Conservation (phyloP, 2,888 invertebrate species). For the Parelbella ahira region DNA sequence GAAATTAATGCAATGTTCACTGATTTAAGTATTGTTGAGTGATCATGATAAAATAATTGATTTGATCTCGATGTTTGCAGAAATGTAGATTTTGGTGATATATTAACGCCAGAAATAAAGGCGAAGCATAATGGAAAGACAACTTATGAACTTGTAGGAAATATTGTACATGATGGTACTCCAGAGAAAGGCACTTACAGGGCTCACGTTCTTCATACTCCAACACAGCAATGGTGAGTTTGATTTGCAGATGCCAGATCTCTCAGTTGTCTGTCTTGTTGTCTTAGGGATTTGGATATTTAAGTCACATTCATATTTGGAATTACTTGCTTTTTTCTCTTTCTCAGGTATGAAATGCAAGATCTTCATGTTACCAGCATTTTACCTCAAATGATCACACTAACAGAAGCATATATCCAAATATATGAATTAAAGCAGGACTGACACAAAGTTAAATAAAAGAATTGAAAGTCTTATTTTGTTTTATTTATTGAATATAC, state of each 20-base stretch:
- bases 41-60: too few species aligned
- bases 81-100: slow-evolving; percentile 98
- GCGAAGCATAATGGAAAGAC: slow-evolving; percentile 88
- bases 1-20: too few species aligned
- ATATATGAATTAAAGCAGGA: slow-evolving; percentile 83
- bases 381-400: slow-evolving; percentile 99
- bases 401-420: slow-evolving; percentile 99
- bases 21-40: too few species aligned
- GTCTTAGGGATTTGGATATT: too few species aligned
- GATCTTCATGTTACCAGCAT: slow-evolving; percentile 99
- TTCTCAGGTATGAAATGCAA: slow-evolving; percentile 89
- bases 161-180: slow-evolving; percentile 99
- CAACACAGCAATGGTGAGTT: slow-evolving; percentile 89
- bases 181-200: slow-evolving; percentile 96
- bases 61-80: slow-evolving; percentile 70
- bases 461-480: slow-evolving; percentile 43
- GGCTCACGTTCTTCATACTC: slow-evolving; percentile 94
- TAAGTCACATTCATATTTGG: too few species aligned
- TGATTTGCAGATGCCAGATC: too few species aligned
- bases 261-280: too few species aligned
- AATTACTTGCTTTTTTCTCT: too few species aligned
- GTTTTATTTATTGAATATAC: slow-evolving; percentile 69
- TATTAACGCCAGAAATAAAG: slow-evolving; percentile 91
- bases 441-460: slow-evolving; percentile 41
- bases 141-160: slow-evolving; percentile 98